These are phyloP conservation scores for Campopleginae sp. DNA, from an alignment of 2,888 invertebrate genomes.

Conservation along the genomic window DNA sequence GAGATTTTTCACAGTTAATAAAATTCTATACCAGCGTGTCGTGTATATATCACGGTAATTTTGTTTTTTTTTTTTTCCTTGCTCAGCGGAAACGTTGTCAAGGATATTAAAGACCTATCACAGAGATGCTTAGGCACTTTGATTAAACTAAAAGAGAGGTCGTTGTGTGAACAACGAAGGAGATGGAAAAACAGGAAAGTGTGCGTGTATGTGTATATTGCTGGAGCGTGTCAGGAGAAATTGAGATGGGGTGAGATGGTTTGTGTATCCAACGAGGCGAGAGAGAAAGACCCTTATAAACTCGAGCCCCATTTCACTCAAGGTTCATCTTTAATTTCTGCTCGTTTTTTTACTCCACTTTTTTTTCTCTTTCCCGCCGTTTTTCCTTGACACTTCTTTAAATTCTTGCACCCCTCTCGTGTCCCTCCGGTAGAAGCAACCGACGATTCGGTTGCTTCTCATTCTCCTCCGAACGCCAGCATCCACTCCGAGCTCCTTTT, in stretches of 20 bases:
- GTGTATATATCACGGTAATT: conserved; percentile 32
- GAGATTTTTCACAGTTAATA: background rate
- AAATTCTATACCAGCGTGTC: conserved; percentile 11
- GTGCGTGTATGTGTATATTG: conserved; percentile 20
- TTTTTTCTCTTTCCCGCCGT: conserved; percentile 70
- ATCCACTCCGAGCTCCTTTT: conserved; percentile 46
- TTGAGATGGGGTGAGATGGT: conserved; percentile 51
- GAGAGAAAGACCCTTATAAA: conserved; percentile 80
- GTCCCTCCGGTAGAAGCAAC: conserved; percentile 32
- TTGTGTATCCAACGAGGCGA: conserved; percentile 57
- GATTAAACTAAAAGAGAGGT: conserved; percentile 65
- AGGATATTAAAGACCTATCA: conserved; percentile 65
- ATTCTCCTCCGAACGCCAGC: conserved; percentile 64
- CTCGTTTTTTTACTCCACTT: conserved; percentile 78
- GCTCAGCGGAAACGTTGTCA: conserved; percentile 45
- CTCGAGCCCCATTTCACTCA: conserved; percentile 83
- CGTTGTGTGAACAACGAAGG: conserved; percentile 43
- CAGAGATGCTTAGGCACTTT: conserved; percentile 56
- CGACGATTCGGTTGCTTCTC: conserved; percentile 56
- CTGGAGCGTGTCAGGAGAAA: conserved; percentile 50
- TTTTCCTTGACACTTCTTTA: conserved; percentile 82
- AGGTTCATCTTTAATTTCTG: conserved; percentile 84
- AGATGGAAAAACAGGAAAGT: conserved; percentile 30
- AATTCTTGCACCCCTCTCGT: conserved; percentile 72
- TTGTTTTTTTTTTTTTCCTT: conserved; percentile 29